A percentile compares a stretch with the other conserved stretches of the same genome.
Evolutionary conservation across 1,140 invertebrate genomes (phyloP).

Genomic region (Hyphantria cunea): DNA sequence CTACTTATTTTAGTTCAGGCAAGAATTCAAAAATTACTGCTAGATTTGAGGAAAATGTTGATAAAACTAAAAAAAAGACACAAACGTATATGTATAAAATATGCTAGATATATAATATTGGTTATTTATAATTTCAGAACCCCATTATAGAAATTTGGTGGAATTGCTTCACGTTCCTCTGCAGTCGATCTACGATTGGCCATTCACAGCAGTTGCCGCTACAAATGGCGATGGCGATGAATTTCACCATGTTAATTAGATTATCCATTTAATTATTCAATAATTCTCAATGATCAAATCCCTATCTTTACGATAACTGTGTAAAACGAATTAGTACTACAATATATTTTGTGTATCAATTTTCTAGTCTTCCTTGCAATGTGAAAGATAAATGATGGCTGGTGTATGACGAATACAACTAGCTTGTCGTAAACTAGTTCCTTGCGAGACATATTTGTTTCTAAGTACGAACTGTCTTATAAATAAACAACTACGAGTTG

Average conservation of each 20-base stretch:
- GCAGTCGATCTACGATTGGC: slow-evolving; percentile 82
- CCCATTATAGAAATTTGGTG: slow-evolving; percentile 91
- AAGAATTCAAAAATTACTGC: too few relatives aligned
- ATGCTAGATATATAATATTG: not conserved
- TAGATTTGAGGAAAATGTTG: too few relatives aligned
- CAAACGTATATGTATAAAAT: not conserved
- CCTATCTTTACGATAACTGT: slow-evolving; percentile 19
- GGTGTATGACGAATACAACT: slow-evolving; percentile 2
- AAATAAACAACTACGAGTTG: not conserved
- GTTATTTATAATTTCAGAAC: slow-evolving; percentile 83
- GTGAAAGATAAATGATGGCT: slow-evolving; percentile 29
- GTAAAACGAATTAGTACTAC: slow-evolving; percentile 14
- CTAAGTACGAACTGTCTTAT: not conserved
- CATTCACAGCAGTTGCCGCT: slow-evolving; percentile 39
- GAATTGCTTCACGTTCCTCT: slow-evolving; percentile 93
- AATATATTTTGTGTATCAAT: slow-evolving; percentile 20
- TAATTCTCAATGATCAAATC: slow-evolving; percentile 11
- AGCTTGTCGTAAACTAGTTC: not conserved
- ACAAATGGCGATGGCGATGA: slow-evolving; percentile 59
- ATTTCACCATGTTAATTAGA: slow-evolving; percentile 29
- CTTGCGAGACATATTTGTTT: too few relatives aligned
- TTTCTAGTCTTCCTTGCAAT: slow-evolving; percentile 29
- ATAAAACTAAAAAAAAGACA: too few relatives aligned
- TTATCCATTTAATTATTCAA: slow-evolving; percentile 10
- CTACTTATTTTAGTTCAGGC: too few relatives aligned